These are phyloP conservation scores for Notechis scutatus DNA, from an alignment of 2,113 vertebrate species.

Conservation along the genomic window DNA sequence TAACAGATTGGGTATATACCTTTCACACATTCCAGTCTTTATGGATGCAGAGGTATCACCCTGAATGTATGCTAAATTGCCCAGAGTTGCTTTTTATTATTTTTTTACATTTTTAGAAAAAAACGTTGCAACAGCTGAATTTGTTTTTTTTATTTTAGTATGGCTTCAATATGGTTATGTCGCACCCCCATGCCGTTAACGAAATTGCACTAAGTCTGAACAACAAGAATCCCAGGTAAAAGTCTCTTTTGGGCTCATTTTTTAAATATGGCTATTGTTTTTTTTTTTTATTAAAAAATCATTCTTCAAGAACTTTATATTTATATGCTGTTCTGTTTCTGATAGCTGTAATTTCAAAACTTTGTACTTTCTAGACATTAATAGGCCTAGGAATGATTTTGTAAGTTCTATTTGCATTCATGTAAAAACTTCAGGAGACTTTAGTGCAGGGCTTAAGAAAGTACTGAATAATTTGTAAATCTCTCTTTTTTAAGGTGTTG, in stretches of 20 bases:
- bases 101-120: background rate
- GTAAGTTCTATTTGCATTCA: background rate
- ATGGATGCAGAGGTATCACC: background rate
- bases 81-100: fast-evolving
- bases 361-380: background rate
- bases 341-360: background rate
- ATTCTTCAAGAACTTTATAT: background rate
- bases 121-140: background rate
- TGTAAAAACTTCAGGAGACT: fast-evolving
- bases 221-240: constrained; percentile 96
- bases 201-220: constrained; percentile 95
- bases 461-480: background rate
- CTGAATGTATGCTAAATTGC: background rate
- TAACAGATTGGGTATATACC: background rate
- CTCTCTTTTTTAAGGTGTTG: fast-evolving
- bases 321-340: background rate
- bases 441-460: background rate
- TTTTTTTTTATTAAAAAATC: background rate
- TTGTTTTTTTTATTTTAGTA: constrained; percentile 70
- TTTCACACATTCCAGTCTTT: background rate
- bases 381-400: background rate
- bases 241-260: background rate
- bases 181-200: constrained; percentile 93
- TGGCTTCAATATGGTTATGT: constrained; percentile 99
- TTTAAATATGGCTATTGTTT: background rate